These are phyloP conservation scores for Eublepharis macularius DNA, from an alignment of 2,113 vertebrate genomes.

Conservation along the genomic window DNA sequence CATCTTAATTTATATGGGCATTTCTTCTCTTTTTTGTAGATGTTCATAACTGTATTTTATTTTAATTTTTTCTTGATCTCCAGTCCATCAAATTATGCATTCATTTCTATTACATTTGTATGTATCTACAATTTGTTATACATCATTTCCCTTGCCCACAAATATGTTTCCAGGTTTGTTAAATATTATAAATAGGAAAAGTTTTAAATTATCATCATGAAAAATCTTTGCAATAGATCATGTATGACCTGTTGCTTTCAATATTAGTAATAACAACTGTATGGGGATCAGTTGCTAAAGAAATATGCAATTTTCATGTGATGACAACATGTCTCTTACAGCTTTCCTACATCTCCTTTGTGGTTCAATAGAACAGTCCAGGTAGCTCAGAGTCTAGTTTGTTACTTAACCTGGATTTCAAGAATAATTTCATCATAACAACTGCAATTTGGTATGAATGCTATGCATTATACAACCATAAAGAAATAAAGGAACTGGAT, in stretches of 20 bases:
- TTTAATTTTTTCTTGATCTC: background rate
- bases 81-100: background rate
- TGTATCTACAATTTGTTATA: background rate
- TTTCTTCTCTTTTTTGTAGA: background rate
- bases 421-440: background rate
- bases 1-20: background rate
- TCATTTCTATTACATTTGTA: background rate
- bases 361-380: constrained; percentile 1
- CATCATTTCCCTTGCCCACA: background rate
- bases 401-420: background rate
- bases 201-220: constrained; percentile 1
- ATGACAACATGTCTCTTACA: background rate
- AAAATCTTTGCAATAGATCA: constrained; percentile 7
- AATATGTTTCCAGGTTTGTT: background rate
- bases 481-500: constrained; percentile 11
- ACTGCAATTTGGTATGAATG: background rate
- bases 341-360: background rate
- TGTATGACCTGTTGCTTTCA: constrained; percentile 20
- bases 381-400: constrained; percentile 10
- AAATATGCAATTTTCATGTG: background rate
- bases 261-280: constrained; percentile 17
- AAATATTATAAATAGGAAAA: background rate
- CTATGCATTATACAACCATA: background rate
- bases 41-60: background rate
- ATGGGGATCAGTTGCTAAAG: background rate